Evolutionary conservation across 2,113 vertebrate species (phyloP).

Genomic region (Melanerpes formicivorus): DNA sequence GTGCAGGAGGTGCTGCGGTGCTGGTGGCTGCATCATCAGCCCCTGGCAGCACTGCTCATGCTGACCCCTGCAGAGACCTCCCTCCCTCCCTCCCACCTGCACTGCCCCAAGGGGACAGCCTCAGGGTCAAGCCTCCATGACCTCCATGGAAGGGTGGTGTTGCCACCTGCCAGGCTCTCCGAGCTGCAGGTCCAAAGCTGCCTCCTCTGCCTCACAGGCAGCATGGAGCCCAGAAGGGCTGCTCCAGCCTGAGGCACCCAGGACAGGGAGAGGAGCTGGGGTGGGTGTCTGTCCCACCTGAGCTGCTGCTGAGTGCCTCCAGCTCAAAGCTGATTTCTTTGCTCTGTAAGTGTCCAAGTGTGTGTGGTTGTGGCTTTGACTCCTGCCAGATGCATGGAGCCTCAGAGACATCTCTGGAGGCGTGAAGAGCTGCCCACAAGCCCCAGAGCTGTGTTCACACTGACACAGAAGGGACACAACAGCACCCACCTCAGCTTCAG

Average conservation of each 20-base stretch:
- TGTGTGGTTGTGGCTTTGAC: not conserved
- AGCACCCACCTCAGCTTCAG: not conserved
- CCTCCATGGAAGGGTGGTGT: not conserved
- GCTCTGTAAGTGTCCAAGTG: not conserved
- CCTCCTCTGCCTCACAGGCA: not conserved
- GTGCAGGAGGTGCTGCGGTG: not conserved
- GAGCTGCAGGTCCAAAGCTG: not conserved
- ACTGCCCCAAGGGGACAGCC: not conserved
- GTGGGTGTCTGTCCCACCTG: fast-evolving
- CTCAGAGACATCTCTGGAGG: not conserved
- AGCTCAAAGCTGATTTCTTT: not conserved
- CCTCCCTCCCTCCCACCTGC: not conserved
- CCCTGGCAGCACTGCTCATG: not conserved
- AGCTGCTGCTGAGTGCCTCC: not conserved
- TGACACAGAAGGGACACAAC: not conserved
- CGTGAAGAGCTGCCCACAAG: not conserved
- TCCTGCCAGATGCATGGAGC: not conserved
- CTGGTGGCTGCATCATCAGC: fast-evolving
- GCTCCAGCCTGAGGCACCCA: not conserved
- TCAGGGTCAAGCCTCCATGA: not conserved
- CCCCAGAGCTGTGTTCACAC: fast-evolving
- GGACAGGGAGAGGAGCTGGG: not conserved
- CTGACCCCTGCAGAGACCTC: not conserved
- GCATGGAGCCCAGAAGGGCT: not conserved
- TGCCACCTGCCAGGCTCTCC: fast-evolving